phyloP scores from a whole-genome alignment of 2,888 invertebrate species.

The Cephus spinipes region DNA sequence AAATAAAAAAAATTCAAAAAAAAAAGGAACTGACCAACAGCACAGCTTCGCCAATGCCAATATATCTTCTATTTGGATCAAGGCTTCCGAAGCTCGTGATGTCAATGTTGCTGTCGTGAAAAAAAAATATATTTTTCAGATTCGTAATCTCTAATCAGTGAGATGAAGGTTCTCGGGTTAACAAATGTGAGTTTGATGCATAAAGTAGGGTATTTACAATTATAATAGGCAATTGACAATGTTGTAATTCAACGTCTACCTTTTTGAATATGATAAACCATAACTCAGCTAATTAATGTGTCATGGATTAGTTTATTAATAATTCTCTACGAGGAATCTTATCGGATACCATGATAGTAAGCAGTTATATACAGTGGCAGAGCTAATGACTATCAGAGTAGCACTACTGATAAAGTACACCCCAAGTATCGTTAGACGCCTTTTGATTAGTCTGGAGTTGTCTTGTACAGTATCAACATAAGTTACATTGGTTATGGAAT shows the following conservation, averaged over 20 bases:
- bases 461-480: neutral
- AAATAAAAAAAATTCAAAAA: neutral
- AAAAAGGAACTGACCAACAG: neutral
- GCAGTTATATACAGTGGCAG: neutral
- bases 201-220: neutral
- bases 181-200: neutral
- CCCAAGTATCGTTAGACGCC: neutral
- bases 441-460: neutral
- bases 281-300: neutral
- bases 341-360: neutral
- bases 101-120: neutral
- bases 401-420: neutral
- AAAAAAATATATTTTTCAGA: neutral
- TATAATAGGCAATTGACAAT: neutral
- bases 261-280: neutral
- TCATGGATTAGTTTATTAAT: conserved; percentile 32
- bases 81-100: neutral
- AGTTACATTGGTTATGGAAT: neutral
- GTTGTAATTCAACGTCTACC: neutral
- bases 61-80: neutral
- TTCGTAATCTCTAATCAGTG: neutral
- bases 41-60: neutral
- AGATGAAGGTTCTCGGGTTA: conserved; percentile 27
- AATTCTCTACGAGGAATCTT: conserved; percentile 29
- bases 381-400: neutral